Evolutionary conservation across 2,888 invertebrate genomes (phyloP), one percentile per base, ranked within the genome.

Genomic region (Nomada lathburiana): DNA sequence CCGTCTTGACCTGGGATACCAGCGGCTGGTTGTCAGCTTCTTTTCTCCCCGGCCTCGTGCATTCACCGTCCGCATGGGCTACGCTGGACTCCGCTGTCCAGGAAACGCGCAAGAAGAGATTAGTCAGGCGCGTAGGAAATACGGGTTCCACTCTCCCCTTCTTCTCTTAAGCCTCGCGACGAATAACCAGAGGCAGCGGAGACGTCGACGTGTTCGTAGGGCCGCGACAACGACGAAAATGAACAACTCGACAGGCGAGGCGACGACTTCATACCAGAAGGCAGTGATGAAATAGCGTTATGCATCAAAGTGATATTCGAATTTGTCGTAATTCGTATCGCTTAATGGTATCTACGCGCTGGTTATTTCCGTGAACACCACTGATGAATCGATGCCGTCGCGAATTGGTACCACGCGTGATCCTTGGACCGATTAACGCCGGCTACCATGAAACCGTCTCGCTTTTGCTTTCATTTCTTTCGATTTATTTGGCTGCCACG

Each of bases 251-350:
- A 72, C 50, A 79, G 72, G 74, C 72, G 75, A 71, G 82, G 75
- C 85, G 83, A 89, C 88, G 84, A 89, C 88, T 90, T 87, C 89
- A 86, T 89, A 88, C 78, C 86, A 71, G 80, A 44, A 64, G 84
- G 83, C 90, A 87, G 86, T 91, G 90, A 91, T 89, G 84, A 84
- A 90, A 86, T 77, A 89, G 79, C 70, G 86, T 88, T 85, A 90
- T 89, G 89, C 87, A 89, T 91, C 91, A 91, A 89, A 86, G 74
- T 88, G 90, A 88, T 90, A 89, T 90, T 88, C 88, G 89, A 91
- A 91, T 90, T 91, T 91, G 91, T 91, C 89, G 91, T 84, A 90
- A 91, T 91, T 90, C 89, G 90, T 90, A 89, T 87, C 85, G 87
- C 85, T 85, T 89, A 90, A 89, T 86, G 84, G 82, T 80, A 72